Conservation (phyloP, 2,113 vertebrate species). For the Potamarius usumacintae region DNA sequence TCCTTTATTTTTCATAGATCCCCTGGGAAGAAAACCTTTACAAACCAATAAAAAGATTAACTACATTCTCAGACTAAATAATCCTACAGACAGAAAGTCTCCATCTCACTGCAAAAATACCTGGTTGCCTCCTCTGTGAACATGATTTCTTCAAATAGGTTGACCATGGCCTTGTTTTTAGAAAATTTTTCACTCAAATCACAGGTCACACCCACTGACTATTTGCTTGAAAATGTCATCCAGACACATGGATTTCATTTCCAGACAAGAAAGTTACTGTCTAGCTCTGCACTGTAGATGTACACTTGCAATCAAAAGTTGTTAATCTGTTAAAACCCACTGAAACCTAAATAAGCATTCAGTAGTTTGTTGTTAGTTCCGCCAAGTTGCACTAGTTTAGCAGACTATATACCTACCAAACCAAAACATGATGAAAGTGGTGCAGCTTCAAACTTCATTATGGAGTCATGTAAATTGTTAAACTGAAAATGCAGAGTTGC, state of each 20-base stretch:
- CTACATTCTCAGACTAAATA: not conserved
- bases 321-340: not conserved
- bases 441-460: not conserved
- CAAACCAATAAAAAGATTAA: not conserved
- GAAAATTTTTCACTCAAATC: not conserved
- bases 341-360: not conserved
- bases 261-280: not conserved
- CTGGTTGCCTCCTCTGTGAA: not conserved
- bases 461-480: not conserved
- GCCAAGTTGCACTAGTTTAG: not conserved
- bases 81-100: not conserved
- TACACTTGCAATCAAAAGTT: not conserved
- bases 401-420: not conserved
- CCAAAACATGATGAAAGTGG: not conserved
- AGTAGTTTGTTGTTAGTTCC: not conserved
- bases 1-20: not conserved
- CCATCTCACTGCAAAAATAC: slow-evolving; percentile 12
- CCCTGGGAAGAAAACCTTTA: not conserved
- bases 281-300: not conserved
- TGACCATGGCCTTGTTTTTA: not conserved
- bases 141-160: not conserved
- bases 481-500: not conserved
- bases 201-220: not conserved
- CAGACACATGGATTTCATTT: not conserved
- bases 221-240: not conserved